phyloP scores from a whole-genome alignment of 35 echinoderm and acorn worm species.

The Chiridota heheva region DNA sequence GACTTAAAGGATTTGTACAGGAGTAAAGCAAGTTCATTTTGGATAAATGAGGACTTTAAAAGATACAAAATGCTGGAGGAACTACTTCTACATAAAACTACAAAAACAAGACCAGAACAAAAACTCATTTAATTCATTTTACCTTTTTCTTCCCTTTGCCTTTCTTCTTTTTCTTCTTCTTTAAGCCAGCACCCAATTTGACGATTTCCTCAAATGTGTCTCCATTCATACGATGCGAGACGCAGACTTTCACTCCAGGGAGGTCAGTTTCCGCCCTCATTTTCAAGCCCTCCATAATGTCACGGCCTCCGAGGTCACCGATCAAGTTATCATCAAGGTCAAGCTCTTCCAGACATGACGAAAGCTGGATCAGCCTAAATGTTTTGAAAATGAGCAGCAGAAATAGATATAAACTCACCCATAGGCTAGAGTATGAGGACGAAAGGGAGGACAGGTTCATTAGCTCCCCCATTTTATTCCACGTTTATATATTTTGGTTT shows the following conservation, averaged over 20 bases:
- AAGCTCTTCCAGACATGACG: conserved; percentile 83
- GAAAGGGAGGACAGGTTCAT: too few species aligned
- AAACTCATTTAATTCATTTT: too few species aligned
- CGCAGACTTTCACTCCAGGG: conserved; percentile 71
- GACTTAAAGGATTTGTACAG: too few species aligned
- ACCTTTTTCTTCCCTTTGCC: conserved; percentile 97
- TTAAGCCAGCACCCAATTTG: conserved; percentile 86
- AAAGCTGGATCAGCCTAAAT: conserved; percentile 77
- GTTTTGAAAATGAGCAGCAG: background rate
- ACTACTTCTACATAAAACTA: too few species aligned
- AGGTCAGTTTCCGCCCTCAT: conserved; percentile 62
- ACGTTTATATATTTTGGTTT: too few species aligned
- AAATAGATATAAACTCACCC: background rate
- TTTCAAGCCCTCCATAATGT: conserved; percentile 84
- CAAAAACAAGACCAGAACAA: too few species aligned
- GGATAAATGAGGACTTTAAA: too few species aligned
- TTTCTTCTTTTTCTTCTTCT: conserved; percentile 99
- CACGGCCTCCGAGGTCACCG: conserved; percentile 85
- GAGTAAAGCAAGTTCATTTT: too few species aligned
- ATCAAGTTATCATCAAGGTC: conserved; percentile 96
- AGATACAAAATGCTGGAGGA: too few species aligned
- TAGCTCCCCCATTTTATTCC: too few species aligned
- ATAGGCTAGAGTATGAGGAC: background rate
- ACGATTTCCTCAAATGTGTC: conserved; percentile 79
- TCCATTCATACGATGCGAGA: conserved; percentile 87